These are phyloP conservation scores for Hecatera dysodea DNA, from an alignment of 2,888 invertebrate genomes.

Conservation along the genomic window DNA sequence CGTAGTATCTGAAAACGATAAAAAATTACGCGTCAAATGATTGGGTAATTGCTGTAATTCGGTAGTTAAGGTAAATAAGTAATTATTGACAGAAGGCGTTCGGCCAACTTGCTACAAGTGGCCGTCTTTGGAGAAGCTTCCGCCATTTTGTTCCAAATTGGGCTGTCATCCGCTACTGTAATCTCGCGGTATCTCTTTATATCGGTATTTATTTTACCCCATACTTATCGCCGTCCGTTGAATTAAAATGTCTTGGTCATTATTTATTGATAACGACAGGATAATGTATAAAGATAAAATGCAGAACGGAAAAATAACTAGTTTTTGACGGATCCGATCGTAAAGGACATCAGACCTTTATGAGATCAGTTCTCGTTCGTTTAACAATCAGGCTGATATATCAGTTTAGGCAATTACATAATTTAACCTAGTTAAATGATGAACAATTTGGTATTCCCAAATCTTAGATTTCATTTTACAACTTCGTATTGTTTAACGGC, in stretches of 20 bases:
- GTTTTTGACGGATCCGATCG: background rate
- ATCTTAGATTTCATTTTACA: too few relatives aligned
- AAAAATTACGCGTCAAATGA: slow-evolving; percentile 18
- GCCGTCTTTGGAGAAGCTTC: slow-evolving; percentile 14
- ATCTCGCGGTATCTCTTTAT: slow-evolving; percentile 12
- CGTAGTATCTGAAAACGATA: background rate
- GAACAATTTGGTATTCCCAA: too few relatives aligned
- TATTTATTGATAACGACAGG: slow-evolving; percentile 22
- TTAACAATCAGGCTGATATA: too few relatives aligned
- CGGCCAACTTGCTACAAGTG: background rate
- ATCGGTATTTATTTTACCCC: slow-evolving; percentile 29
- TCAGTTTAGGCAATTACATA: too few relatives aligned
- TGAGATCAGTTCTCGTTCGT: background rate
- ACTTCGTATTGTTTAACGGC: background rate
- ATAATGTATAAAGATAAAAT: background rate
- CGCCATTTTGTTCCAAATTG: slow-evolving; percentile 30
- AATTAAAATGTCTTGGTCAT: background rate
- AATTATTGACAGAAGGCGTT: slow-evolving; percentile 46
- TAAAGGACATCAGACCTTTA: background rate
- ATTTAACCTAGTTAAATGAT: too few relatives aligned
- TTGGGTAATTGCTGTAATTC: slow-evolving; percentile 31
- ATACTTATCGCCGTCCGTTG: slow-evolving; percentile 20
- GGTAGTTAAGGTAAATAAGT: slow-evolving; percentile 48
- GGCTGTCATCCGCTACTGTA: slow-evolving; percentile 62
- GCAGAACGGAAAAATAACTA: background rate